Evolutionary conservation across 2,797 vertebrate genomes (phyloP).

Genomic region (Scleropages formosus): DNA sequence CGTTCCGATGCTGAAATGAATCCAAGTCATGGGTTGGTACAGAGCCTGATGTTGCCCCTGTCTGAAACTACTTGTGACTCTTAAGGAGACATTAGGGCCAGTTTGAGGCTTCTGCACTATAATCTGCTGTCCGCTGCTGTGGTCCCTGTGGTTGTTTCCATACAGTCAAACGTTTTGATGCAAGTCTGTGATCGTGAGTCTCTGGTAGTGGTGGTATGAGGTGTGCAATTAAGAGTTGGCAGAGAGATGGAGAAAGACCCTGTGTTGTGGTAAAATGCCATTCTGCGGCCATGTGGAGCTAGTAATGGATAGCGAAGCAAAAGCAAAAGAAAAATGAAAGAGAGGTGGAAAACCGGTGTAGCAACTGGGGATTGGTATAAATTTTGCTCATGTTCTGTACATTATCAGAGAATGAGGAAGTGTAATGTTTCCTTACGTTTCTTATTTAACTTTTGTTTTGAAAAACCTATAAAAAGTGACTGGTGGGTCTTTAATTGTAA

Average conservation of each 20-base stretch:
- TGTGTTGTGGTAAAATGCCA: constrained; percentile 19
- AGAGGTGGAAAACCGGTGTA: background rate
- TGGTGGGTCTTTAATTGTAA: no score
- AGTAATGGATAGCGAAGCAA: constrained; percentile 1
- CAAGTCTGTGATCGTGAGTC: constrained; percentile 14
- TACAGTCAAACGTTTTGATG: constrained; percentile 19
- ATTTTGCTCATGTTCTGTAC: background rate
- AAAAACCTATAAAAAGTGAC: no score
- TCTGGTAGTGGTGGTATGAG: constrained; percentile 18
- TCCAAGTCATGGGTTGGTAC: background rate
- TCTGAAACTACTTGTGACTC: constrained; percentile 11
- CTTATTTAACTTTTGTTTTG: no score
- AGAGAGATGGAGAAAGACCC: constrained; percentile 17
- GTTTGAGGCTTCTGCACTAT: constrained; percentile 25
- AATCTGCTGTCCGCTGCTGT: constrained; percentile 11
- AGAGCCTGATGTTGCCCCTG: background rate
- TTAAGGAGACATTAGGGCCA: constrained; percentile 8
- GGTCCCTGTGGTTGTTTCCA: constrained; percentile 28
- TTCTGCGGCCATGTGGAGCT: background rate
- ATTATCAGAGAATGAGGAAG: background rate
- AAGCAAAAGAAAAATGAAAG: background rate
- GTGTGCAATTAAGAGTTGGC: constrained; percentile 31
- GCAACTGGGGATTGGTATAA: background rate
- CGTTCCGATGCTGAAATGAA: no score
- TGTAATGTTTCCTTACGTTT: no score